Evolutionary conservation across 1,140 invertebrate genomes (phyloP), one percentile per base, ranked within the genome.

Genomic region (Drosophila persimilis): DNA sequence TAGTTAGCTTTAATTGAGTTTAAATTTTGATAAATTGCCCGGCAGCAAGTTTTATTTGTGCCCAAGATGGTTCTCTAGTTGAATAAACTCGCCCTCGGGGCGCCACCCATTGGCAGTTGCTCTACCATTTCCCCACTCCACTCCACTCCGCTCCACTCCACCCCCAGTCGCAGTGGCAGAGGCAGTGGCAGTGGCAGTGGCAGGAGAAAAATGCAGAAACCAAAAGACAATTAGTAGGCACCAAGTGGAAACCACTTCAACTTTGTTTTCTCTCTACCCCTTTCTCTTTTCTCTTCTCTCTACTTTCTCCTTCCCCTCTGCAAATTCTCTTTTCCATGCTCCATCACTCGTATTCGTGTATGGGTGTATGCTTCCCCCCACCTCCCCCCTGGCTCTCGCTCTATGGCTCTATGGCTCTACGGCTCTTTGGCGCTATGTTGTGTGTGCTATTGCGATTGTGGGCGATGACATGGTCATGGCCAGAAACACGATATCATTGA

Each of bases 401-500:
- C 43, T 50, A 61, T 60, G 57, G 58, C 43, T 52, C 17, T 17
- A 17, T 71, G 29, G 39, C 26, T 39, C 53, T 26, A 26, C 5
- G 24, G 55, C n/a, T 73, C 43, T 50, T 56, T 60, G 57, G 58
- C 43, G 46, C 43, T 48, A 15, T 47, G 45, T 51, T 58, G 50
- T 67, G 52, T 54, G 56, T 59, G 72, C 50, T 52, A 45, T 63
- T 15, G 58, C 31, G 31, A 31, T 31, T 31, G 31, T 31, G 31
- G 31, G 47, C 58, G 64, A 61, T 66, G 70, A 73, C 69, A 77
- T 76, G 73, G 39, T 26, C 29, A 53, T 53, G 51, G 51, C 70
- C 84, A 91, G 88, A 86, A 89, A 83, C 76, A 92, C 91, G 91
- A 92, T 73, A 75, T 92, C 66, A 92, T 92, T 70, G 91, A 91